Evolutionary conservation across 64 coral and sea anemone genomes (phyloP).

Genomic region (Montipora cactus): DNA sequence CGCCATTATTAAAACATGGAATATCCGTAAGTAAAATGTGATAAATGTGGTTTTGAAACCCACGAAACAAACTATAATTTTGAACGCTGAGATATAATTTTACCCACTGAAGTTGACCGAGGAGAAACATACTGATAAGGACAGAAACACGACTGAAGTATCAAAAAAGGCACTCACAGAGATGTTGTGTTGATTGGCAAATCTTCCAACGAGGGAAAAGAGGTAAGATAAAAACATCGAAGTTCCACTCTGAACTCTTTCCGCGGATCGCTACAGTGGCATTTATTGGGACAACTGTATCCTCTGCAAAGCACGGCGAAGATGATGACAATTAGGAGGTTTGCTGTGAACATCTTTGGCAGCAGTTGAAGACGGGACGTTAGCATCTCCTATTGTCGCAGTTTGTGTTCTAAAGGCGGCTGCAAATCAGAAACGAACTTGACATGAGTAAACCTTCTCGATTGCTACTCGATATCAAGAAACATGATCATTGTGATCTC

Average conservation of each 20-base stretch:
- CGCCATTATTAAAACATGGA: no score
- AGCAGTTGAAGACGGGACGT: neutral
- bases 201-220: conserved; percentile 2
- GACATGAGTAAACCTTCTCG: neutral
- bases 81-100: no score
- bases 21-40: no score
- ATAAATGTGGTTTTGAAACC: no score
- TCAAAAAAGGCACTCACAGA: neutral
- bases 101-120: no score
- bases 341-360: neutral
- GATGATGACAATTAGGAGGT: neutral
- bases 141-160: neutral
- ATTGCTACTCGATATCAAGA: neutral
- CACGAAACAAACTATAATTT: no score
- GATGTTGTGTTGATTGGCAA: neutral
- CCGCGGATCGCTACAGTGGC: neutral
- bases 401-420: neutral
- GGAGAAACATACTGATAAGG: no score
- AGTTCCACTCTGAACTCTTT: neutral
- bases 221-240: neutral
- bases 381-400: neutral
- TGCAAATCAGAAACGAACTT: conserved; percentile 3
- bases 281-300: neutral
- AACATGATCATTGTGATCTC: neutral
- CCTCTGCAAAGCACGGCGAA: neutral